Base-by-base conservation (phyloP, 2,888 invertebrate species). In the Ophraella communa region DNA sequence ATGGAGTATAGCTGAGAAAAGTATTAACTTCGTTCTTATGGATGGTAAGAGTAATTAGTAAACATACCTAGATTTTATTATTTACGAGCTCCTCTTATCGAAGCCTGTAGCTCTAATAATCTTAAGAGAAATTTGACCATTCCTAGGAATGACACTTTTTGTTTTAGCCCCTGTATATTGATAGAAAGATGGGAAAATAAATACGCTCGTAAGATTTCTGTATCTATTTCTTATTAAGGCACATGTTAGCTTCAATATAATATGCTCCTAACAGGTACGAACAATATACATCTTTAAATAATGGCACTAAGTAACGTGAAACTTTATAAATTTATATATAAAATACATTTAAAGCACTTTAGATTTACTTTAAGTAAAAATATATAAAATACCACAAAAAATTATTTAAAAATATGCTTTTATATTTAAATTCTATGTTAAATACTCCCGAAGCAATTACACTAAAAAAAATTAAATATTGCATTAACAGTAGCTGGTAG, bases 201-300 rank as follows among this genome's bases (percentile, higher is more conserved):
- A 10, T 3, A 45, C 44, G 45, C 1, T 18, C 24, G 21, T 20
- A 7, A 33, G 24, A 11, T 55, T 51, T 54, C 14, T 57, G 54
- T 51, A 33, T 51, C 23, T 52, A 62, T 51, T 69, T 71, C n/a
- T 71, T 66, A 66, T 70, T 73, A 73, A 71, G 73, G 73, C 73
- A 73, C 73, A 68, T 70, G 62, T 71, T 66, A 69, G 68, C 69
- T 66, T 67, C 67, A 69, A 68, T 73, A 70, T 30, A 33, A 61
- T 42, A 61, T 52, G 44, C 30, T 60, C 55, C 54, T 65, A 52
- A 67, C 53, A 59, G 62, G 59, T 67, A 65, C 57, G 60, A 60
- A 58, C 56, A 52, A 60, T 52, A 45, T 62, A 62, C 56, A 57
- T 58, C 62, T 66, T 66, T 68, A 66, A 64, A 65, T 57, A 69